Evolutionary conservation across 92 coral and sea anemone species (phyloP).

Genomic region (Diadumene lineata): DNA sequence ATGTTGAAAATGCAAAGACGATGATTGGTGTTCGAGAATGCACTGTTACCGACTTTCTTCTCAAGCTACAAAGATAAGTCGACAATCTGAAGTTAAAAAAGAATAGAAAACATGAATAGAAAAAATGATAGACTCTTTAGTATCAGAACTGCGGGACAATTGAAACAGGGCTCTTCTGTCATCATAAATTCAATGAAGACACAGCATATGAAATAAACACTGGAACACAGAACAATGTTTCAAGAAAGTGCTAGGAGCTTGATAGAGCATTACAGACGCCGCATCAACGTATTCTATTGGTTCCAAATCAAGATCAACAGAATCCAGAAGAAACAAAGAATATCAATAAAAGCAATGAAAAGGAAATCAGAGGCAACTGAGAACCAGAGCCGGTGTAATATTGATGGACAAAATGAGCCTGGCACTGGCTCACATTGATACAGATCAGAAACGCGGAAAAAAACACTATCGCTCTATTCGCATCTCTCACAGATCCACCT

Average conservation of each 20-base stretch:
- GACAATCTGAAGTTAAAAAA: slow-evolving; percentile 5
- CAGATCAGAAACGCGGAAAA: neutral
- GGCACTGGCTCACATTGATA: neutral
- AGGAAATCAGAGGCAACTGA: neutral
- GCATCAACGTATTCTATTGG: slow-evolving; percentile 24
- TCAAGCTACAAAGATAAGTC: slow-evolving; percentile 38
- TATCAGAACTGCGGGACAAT: neutral
- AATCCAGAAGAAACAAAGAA: slow-evolving; percentile 22
- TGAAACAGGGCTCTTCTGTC: slow-evolving; percentile 32
- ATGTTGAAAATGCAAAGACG: slow-evolving; percentile 25
- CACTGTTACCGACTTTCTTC: slow-evolving; percentile 19
- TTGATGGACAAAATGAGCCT: neutral
- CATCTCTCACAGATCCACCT: slow-evolving; percentile 9
- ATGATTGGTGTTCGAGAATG: slow-evolving; percentile 11
- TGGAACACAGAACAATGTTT: slow-evolving; percentile 13
- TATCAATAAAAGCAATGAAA: neutral
- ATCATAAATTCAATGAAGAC: slow-evolving; percentile 34
- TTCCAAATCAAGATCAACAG: slow-evolving; percentile 24
- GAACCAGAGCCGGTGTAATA: neutral
- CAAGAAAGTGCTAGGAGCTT: slow-evolving; percentile 21
- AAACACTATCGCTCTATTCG: slow-evolving; percentile 2
- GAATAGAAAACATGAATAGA: neutral
- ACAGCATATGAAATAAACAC: slow-evolving; percentile 10
- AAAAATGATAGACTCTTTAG: slow-evolving; percentile 22
- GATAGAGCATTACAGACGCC: slow-evolving; percentile 19